These are phyloP conservation scores for Lepilemur ruficaudatus DNA, from an alignment of 2,797 vertebrate species.

Conservation along the genomic window DNA sequence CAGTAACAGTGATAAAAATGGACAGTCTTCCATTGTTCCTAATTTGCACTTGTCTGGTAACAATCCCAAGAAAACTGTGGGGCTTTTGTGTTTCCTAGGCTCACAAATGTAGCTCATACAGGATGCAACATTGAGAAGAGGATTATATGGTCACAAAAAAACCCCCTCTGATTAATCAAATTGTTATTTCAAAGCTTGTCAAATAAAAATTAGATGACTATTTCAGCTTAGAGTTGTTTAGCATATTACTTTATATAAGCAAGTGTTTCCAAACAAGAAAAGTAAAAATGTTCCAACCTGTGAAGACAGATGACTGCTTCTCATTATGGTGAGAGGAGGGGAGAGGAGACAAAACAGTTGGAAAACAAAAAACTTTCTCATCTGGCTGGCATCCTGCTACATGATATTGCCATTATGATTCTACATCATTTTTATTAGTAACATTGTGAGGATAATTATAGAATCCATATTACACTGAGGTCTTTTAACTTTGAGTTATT, in stretches of 20 bases:
- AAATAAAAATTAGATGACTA: neutral
- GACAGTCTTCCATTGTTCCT: neutral
- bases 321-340: neutral
- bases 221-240: neutral
- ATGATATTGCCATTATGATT: neutral
- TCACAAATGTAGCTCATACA: neutral
- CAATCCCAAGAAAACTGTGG: neutral
- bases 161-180: conserved; percentile 5
- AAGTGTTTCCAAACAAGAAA: neutral
- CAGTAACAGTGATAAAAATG: neutral
- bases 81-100: neutral
- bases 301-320: neutral
- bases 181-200: neutral
- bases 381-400: neutral
- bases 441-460: neutral
- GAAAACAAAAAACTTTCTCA: neutral
- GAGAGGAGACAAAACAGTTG: neutral
- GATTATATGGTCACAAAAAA: neutral
- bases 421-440: neutral
- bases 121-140: neutral
- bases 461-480: neutral
- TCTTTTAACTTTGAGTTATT: conserved; percentile 25
- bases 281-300: neutral
- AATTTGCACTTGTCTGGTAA: neutral
- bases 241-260: neutral